Base-by-base conservation (phyloP, 2,888 invertebrate species). In the Cabera pusaria region DNA sequence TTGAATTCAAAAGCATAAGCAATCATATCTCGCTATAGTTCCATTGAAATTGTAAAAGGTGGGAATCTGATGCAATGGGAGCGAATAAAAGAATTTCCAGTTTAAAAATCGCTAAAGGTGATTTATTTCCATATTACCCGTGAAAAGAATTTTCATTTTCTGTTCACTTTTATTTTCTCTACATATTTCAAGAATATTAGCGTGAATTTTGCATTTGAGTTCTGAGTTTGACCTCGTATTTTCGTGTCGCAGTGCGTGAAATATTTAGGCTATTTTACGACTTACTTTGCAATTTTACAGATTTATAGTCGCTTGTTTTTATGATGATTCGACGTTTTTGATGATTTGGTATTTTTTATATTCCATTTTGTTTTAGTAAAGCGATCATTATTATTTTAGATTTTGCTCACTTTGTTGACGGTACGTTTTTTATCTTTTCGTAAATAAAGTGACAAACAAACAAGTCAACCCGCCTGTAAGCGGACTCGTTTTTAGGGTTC, bases 61-160 rank as follows among this genome's bases (percentile, higher is more conserved):
- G 24, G 16, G 29, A 43, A 32, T 29, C 27, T 35, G 28, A 40
- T 24, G 19, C 26, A 21, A 27, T 40, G 25, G 25, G 21, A 12
- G 34, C 52, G 47, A 44, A 59, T 60, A 53, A 58, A 52, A 44
- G 37, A 51, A 51, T 50, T 46, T 46, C 2, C 33, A 17, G 26
- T 48, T 54, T 58, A 44, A 48, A 56, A 59, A 50, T 64, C 40
- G 46, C 55, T 43, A 52, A 25, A 57, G 44, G 50, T 60, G 53
- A 63, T 56, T 59, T 49, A 59, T 56, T 56, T 27, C 32, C 43
- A 38, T 46, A 24, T 44, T 37, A 38, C 34, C 28, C 25, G 28
- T 43, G 38, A 34, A 39, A 34, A 24, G 44, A 47, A 47, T 44
- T 47, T 44, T 44, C 45, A 52, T 52, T 47, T 48, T 33, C 39